Evolutionary conservation across 2,113 vertebrate genomes (phyloP).

Genomic region (Eptatretus burgeri): DNA sequence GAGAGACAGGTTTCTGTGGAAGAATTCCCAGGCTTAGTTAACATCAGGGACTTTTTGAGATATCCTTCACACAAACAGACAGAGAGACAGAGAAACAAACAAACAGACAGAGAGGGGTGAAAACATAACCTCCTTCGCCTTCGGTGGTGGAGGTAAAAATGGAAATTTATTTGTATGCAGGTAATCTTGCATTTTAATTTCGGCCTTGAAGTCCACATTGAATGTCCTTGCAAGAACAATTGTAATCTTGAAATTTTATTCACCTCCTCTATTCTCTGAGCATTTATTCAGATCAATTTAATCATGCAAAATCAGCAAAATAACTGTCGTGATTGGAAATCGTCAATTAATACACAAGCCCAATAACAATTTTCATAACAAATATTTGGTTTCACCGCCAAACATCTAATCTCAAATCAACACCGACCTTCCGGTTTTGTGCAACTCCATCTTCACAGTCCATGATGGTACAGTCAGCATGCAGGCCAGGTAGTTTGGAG

Average conservation of each 20-base stretch:
- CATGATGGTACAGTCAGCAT: slow-evolving; percentile 58
- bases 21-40: too few species aligned
- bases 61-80: too few species aligned
- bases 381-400: background rate
- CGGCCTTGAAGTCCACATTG: too few species aligned
- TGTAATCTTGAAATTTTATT: background rate
- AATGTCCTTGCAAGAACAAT: background rate
- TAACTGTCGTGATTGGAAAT: background rate
- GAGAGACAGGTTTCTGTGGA: too few species aligned
- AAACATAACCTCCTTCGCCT: too few species aligned
- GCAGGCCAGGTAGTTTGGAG: slow-evolving; percentile 41
- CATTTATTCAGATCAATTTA: background rate
- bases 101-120: too few species aligned
- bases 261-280: background rate
- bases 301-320: background rate
- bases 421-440: slow-evolving; percentile 51
- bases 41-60: too few species aligned
- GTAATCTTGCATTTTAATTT: too few species aligned
- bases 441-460: slow-evolving; percentile 94
- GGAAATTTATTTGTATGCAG: too few species aligned
- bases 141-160: too few species aligned
- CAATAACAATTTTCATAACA: background rate
- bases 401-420: background rate
- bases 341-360: background rate
- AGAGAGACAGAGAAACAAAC: too few species aligned